Base-by-base conservation (phyloP, 92 coral and sea anemone species). In the Heteractis magnifica region DNA sequence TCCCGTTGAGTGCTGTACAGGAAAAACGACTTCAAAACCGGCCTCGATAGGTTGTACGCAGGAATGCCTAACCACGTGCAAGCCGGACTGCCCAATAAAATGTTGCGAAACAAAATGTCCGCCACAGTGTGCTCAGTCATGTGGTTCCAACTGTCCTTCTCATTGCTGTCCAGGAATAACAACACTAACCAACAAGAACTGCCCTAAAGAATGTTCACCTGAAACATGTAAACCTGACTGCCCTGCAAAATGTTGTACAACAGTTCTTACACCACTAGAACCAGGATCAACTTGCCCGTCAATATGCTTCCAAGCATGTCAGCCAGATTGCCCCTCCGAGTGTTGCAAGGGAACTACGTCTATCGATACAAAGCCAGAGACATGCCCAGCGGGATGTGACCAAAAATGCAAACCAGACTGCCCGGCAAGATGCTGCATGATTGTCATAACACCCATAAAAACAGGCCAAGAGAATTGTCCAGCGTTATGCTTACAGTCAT, bases 281-380 rank as follows among this genome's bases (percentile, higher is more conserved):
- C 72, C 56, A 44, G 81, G 51, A 6, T 76, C 79, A 4, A 56
- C 72, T 62, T 87, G 90, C 71, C 86, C 86, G 13, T 26, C 90
- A 4, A 51, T 83, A 6, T 88, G 90, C 49, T 6, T 41, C 19
- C 65, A 59, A 20, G 64, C 80, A 20, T 89, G 92, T 51, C 80
- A 71, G 8, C 90, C 92, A 1, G 87, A 86, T 56, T 89, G 92
- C 70, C 92, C 90, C 4, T 81, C 83, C 12, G 86, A 81, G 77
- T 89, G 92, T 71, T 89, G 92, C 62, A 77, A 79, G 78, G 71
- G 71, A 16, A 65, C 34, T 7, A 15, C 81, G 4, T 8, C 76
- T 26, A 34, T 18, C 6, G 44, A 16, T 14, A 51, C 76, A 56
- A 51, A 52, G 6, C 70, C 83, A 12, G 78, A 51, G 10, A 21